These are phyloP conservation scores for Tor tambroides DNA, from an alignment of 2,113 vertebrate species.

Conservation along the genomic window DNA sequence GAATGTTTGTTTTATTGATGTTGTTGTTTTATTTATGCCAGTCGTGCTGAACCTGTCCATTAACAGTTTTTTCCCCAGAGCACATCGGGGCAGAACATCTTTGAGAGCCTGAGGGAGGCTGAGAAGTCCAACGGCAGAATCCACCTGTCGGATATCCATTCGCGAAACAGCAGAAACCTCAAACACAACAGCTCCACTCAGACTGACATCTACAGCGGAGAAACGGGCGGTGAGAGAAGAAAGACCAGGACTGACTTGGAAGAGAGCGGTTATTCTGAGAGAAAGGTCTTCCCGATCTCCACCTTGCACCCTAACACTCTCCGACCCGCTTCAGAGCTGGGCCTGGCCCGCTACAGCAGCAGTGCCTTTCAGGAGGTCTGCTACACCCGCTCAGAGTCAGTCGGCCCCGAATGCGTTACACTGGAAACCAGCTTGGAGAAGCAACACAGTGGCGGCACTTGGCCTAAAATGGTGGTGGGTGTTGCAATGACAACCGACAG, in stretches of 20 bases:
- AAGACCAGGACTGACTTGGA: slow-evolving; percentile 77
- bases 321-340: slow-evolving; percentile 72
- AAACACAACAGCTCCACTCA: slow-evolving; percentile 94
- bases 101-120: slow-evolving; percentile 90
- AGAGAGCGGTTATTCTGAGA: slow-evolving; percentile 66
- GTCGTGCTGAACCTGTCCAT: slow-evolving; percentile 20
- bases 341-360: slow-evolving; percentile 75
- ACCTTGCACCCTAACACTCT: slow-evolving; percentile 75
- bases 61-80: slow-evolving; percentile 90
- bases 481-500: slow-evolving; percentile 73
- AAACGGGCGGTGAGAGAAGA: slow-evolving; percentile 79
- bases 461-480: slow-evolving; percentile 92
- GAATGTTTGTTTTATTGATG: neutral
- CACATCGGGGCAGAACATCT: slow-evolving; percentile 94
- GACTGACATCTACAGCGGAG: slow-evolving; percentile 88
- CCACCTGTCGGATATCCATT: slow-evolving; percentile 82
- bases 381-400: slow-evolving; percentile 74
- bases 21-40: neutral
- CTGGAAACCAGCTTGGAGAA: slow-evolving; percentile 80
- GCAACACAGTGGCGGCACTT: slow-evolving; percentile 90
- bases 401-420: slow-evolving; percentile 74
- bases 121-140: slow-evolving; percentile 86
- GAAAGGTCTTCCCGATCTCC: slow-evolving; percentile 78
- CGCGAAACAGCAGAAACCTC: slow-evolving; percentile 86
- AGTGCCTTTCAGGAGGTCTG: slow-evolving; percentile 80